Conservation (phyloP, 2,113 vertebrate species). For the Galemys pyrenaicus region DNA sequence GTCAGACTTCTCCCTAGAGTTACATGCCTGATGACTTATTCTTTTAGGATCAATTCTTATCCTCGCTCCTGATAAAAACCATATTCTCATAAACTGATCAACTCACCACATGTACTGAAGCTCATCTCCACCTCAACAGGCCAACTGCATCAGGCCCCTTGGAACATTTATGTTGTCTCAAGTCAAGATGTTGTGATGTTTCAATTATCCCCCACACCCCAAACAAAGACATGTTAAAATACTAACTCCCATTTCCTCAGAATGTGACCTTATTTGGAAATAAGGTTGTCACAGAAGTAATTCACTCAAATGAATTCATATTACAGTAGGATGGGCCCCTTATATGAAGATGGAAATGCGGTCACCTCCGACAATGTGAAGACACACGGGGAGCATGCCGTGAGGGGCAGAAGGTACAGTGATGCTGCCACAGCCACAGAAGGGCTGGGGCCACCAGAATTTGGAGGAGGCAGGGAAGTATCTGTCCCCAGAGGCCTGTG, state of each 20-base stretch:
- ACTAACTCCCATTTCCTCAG: neutral
- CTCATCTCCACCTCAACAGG: neutral
- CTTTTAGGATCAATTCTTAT: neutral
- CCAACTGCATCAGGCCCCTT: neutral
- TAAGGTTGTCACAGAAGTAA: neutral
- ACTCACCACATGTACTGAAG: neutral
- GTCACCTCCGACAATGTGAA: neutral
- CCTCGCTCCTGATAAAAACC: neutral
- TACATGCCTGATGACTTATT: neutral
- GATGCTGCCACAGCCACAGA: neutral
- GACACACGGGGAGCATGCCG: neutral
- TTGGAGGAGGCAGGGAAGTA: neutral
- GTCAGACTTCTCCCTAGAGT: neutral
- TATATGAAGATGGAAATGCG: neutral
- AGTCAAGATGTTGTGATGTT: neutral
- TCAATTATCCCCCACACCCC: neutral
- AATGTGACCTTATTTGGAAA: constrained; percentile 14
- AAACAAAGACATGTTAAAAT: neutral
- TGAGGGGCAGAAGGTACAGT: neutral
- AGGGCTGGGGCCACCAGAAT: neutral
- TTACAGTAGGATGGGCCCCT: neutral
- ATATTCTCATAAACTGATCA: neutral
- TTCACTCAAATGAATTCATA: neutral
- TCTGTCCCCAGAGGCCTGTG: neutral
- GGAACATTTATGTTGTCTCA: neutral